Percentiles rank a stretch among this genome's conserved stretches.
phyloP scores from a whole-genome alignment of 2,113 vertebrate species.

The Odobenus rosmarus region DNA sequence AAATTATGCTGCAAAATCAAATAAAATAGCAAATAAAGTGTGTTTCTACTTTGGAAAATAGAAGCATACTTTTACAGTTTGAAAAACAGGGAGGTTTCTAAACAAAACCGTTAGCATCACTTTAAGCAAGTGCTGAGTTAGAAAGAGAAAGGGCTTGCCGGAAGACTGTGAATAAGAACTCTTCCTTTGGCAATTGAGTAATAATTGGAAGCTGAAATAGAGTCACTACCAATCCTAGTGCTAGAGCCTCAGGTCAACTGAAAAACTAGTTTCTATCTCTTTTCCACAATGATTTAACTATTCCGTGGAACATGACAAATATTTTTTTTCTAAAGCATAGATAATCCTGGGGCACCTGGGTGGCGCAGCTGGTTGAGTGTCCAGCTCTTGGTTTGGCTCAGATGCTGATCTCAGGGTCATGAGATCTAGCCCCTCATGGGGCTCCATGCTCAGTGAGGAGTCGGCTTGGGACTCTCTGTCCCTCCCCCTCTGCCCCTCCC shows the following conservation, averaged over 20 bases:
- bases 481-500: not conserved
- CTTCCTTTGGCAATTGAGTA: constrained; percentile 7
- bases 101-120: constrained; percentile 41
- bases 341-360: not conserved
- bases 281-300: not conserved
- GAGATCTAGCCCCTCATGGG: not conserved
- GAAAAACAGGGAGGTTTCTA: constrained; percentile 45
- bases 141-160: constrained; percentile 14
- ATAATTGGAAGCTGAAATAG: not conserved
- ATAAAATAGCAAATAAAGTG: constrained; percentile 30
- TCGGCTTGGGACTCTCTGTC: not conserved
- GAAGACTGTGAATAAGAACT: constrained; percentile 4
- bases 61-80: constrained; percentile 37
- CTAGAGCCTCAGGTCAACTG: not conserved
- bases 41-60: constrained; percentile 45
- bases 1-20: constrained; percentile 64
- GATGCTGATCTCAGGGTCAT: not conserved
- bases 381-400: not conserved
- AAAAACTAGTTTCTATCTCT: not conserved
- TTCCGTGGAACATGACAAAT: not conserved
- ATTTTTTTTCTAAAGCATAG: not conserved
- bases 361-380: not conserved
- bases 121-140: constrained; percentile 46
- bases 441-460: not conserved
- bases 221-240: not conserved